A percentile compares a stretch with the other conserved stretches of the same genome.
Evolutionary conservation across 1,140 invertebrate genomes (phyloP).

Genomic region (Aradophagus sp.): DNA sequence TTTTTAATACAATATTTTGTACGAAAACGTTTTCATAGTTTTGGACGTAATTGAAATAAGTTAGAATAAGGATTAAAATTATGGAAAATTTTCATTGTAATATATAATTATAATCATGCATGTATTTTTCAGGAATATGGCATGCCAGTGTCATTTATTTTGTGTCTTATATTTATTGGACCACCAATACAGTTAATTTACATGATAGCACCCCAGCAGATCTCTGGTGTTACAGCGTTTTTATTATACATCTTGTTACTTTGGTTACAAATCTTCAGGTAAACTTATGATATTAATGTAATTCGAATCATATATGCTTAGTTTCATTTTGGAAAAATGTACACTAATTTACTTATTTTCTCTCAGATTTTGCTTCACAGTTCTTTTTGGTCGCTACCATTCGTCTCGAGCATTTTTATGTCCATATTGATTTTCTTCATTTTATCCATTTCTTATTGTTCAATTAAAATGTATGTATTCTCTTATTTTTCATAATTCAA

Average conservation of each 20-base stretch:
- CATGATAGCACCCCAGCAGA: slow-evolving; percentile 69
- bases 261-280: slow-evolving; percentile 76
- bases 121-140: slow-evolving; percentile 74
- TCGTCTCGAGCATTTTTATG: slow-evolving; percentile 76
- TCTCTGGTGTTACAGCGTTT: slow-evolving; percentile 72
- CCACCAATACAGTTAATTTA: slow-evolving; percentile 67
- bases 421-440: slow-evolving; percentile 78
- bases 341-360: slow-evolving; percentile 26
- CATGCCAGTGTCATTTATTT: slow-evolving; percentile 77
- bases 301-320: slow-evolving; percentile 9
- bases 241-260: slow-evolving; percentile 73
- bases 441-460: slow-evolving; percentile 78
- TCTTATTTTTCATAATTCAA: slow-evolving; percentile 17
- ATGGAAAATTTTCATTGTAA: too few relatives aligned
- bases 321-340: slow-evolving; percentile 27
- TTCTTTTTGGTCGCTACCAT: slow-evolving; percentile 79
- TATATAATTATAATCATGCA: too few relatives aligned
- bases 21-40: too few relatives aligned
- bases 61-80: too few relatives aligned
- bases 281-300: slow-evolving; percentile 27
- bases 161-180: slow-evolving; percentile 69
- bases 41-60: too few relatives aligned
- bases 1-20: too few relatives aligned
- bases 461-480: slow-evolving; percentile 77
- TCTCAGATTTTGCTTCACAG: slow-evolving; percentile 79